phyloP scores from a whole-genome alignment of 1,140 invertebrate genomes.

The Argopecten irradians region DNA sequence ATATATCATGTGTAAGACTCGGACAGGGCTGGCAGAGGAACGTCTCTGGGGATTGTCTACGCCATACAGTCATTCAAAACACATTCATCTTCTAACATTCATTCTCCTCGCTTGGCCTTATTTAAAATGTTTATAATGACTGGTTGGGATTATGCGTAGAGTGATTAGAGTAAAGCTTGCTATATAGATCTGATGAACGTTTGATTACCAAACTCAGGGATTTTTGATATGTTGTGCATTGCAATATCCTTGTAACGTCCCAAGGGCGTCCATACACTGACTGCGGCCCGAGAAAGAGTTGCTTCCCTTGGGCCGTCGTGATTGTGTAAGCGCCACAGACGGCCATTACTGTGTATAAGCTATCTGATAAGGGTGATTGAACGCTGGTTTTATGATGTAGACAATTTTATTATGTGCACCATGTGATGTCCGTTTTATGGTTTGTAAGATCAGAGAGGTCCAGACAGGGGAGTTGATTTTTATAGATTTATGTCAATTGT shows the following conservation, averaged over 20 bases:
- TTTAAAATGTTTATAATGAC: conserved; percentile 23
- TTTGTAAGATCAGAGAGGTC: neutral
- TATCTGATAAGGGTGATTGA: neutral
- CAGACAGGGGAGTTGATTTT: neutral
- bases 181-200: neutral
- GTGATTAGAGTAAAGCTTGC: neutral
- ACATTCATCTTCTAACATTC: neutral
- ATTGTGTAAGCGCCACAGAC: conserved; percentile 5
- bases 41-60: neutral
- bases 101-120: neutral
- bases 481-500: too few species aligned
- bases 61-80: neutral
- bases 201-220: neutral
- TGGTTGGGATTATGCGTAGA: neutral
- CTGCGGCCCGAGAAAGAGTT: neutral
- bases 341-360: neutral
- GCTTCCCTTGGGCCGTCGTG: neutral
- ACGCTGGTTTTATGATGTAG: neutral
- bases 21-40: neutral
- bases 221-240: neutral
- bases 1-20: neutral
- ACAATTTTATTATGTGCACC: neutral
- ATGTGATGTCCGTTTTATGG: neutral
- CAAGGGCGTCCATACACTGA: neutral
- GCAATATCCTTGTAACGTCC: neutral